Base-by-base conservation (phyloP, 2,113 vertebrate species). In the Alethe diademata region DNA sequence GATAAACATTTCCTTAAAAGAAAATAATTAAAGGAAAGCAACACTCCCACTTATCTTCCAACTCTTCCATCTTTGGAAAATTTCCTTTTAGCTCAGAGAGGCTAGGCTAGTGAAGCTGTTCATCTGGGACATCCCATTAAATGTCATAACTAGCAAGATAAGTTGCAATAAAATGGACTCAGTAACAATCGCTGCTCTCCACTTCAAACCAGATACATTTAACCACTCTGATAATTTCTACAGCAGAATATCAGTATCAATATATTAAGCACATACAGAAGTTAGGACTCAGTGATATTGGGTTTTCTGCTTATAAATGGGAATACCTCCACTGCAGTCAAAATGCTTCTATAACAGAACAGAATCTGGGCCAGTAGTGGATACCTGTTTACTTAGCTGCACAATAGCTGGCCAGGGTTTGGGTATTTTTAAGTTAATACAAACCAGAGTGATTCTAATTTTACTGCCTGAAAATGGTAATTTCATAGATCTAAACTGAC, bases 401-500 rank as follows among this genome's bases (percentile, higher is more conserved):
- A 71, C 33, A 71, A 83, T n/a, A 60, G 19, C 15, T 84, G 69
- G 64, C 40, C 31, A 61, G 65, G 19, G 31, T 78, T 60, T 78
- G 72, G 16, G 47, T 79, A 57, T 80, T 86, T 92, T 83, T 72
- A 92, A 89, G 65, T 48, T 95, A 93, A 96, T 81, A 81, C 19
- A 91, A 87, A 96, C 69, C 91, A 96, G 86, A 93, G 19, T 6
- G 2, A 89, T 87, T 89, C 91, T 76, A 48, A 86, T 91, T 91
- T 89, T 78, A 85, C 76, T 91, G 94, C 48, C 61, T 78, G 91
- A 78, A 93, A 95, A 86, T 51, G 43, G 38, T 79, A 86, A 92
- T 93, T 94, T 93, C 80, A 29, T 86, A 95, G 79, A 91, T 87
- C 72, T 92, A 91, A 92, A 92, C 1, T 84, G 86, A 95, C 95